Evolutionary conservation across 2,797 vertebrate species (phyloP), one percentile per base, ranked within the genome.

Genomic region (Anas flavirostris): DNA sequence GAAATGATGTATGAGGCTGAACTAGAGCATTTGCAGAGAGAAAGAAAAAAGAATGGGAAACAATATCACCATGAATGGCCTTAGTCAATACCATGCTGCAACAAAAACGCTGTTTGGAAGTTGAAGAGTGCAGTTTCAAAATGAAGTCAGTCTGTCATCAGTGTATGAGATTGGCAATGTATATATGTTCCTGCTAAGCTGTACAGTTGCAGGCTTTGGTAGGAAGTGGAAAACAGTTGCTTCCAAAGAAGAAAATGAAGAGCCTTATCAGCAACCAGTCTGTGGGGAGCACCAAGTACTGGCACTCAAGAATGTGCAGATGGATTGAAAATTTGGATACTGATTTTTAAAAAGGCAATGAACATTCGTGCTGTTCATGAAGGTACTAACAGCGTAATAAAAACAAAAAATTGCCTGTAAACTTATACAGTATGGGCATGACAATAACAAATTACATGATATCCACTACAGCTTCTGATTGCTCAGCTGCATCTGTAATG

Each of bases 1-100:
- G 99, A 99, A 97, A 99, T 99, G 99, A 99, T 99, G 99, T 99
- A 99, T 16, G 99, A 99, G 94, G 99, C 99, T 4, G 99, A 99
- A 94, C 97, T 99, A 90, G 99, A 99, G 95, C 99, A 99, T 96
- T 98, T 99, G 92, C 99, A 99, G 97, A 99, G 98, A 94, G 98
- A 99, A 89, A 98, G 98, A 79, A 99, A 99, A 96, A 99, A 99
- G 98, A 99, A 99, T 8, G 99, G 99, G 81, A 98, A 98, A 91
- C 99, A 98, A 60, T 99, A 98, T 98, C 99, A 99, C 98, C 99
- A 99, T 1, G 99, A 99, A 98, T 99, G 99, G 99, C 99, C 99
- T 99, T 99, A 99, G 98, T 68, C 90, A 56, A 78, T 86, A 52
- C 59, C 26, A 48, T 35, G 81, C 74, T 78, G 88, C 81, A 93